Evolutionary conservation across 2,888 invertebrate genomes (phyloP), one percentile per base, ranked within the genome.

Genomic region (Dugesia japonica): DNA sequence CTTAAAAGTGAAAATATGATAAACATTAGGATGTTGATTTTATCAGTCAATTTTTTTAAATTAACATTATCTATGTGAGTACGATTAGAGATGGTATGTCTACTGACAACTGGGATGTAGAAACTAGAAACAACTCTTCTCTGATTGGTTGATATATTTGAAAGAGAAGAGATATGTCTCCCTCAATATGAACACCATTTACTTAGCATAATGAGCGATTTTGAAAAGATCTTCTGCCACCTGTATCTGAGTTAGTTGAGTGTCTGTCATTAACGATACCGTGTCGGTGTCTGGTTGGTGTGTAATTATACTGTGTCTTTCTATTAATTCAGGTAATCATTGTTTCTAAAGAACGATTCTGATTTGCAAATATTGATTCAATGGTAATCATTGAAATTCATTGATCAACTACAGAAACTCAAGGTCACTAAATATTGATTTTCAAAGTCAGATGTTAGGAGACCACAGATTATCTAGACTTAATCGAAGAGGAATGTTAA

Each of bases 341-440:
- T 56, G 56, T 56, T 56, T 56, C 56, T 56, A 23, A 56, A 23
- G 56, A 56, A 56, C 20, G 56, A 56, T 56, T 56, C 56, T 56
- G 56, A 56, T 56, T 56, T 56, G 56, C 56, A 56, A 56, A 56
- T 56, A 56, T 23, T n/a, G 56, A 56, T 56, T 56, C 56, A 56
- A 56, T 56, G 56, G 17, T 56, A 56, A 56, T 56, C 23, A 56
- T 56, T 56, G 56, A 56, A 56, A 56, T 56, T 56, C 56, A 56
- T 56, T 56, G 56, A 56, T 56, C 56, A 56, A 56, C 56, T 56
- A 56, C 56, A 56, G n/a, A n/a, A 56, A 56, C 23, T 56, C 56
- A 56, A 56, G 56, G 56, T 56, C 56, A 56, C n/a, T 56, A n/a
- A 23, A 56, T 56, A 56, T 56, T 56, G 56, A 56, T 56, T 56